Conservation (phyloP, 2,888 invertebrate species). For the Ptychoptera albimana region DNA sequence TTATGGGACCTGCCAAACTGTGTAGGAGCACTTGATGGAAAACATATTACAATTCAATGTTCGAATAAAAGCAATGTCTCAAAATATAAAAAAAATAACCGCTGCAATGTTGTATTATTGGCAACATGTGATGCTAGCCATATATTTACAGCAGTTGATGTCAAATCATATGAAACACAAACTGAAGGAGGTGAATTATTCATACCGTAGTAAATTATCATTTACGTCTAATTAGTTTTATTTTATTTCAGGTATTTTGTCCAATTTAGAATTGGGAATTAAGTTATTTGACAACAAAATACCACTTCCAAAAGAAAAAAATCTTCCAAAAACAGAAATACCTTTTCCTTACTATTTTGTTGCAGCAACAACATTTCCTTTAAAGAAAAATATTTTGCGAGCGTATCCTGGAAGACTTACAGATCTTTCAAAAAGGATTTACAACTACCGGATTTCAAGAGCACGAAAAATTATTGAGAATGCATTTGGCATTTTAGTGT, state of each 20-base stretch:
- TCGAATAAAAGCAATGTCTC: conserved; percentile 12
- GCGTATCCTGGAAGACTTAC: neutral
- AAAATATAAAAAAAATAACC: conserved; percentile 13
- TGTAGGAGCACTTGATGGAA: no score
- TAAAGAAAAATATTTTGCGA: conserved; percentile 7
- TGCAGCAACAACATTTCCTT: conserved; percentile 11
- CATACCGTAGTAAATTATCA: neutral
- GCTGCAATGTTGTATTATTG: conserved; percentile 11
- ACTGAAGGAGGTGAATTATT: conserved; percentile 10
- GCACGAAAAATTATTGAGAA: conserved; percentile 8
- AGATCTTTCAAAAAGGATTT: conserved; percentile 4
- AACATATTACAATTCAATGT: conserved; percentile 13
- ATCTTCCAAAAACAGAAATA: neutral
- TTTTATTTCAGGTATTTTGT: conserved; percentile 1
- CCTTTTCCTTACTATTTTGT: conserved; percentile 5
- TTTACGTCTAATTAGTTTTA: neutral
- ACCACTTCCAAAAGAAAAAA: neutral
- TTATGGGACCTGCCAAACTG: conserved; percentile 15
- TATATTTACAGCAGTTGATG: no score
- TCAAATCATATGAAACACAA: conserved; percentile 10
- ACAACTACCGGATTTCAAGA: conserved; percentile 10
- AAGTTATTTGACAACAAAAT: neutral
- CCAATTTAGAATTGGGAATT: conserved; percentile 4
- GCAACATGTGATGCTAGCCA: conserved; percentile 11
- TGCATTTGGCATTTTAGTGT: conserved; percentile 11